Base-by-base conservation (phyloP, 2,888 invertebrate genomes). In the Acleris emargana region DNA sequence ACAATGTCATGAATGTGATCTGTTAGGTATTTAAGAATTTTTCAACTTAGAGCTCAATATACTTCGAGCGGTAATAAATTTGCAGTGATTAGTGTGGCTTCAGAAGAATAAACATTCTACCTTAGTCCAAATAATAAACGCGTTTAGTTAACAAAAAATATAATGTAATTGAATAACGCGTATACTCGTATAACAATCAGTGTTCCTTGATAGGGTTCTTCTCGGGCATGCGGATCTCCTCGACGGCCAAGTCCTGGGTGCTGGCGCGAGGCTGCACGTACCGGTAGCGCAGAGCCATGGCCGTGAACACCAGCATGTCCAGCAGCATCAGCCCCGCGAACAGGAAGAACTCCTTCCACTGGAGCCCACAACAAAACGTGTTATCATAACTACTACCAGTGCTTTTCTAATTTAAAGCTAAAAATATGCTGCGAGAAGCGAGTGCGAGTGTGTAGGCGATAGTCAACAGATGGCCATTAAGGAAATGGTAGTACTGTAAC, bases 311-410 rank as follows among this genome's bases (percentile, higher is more conserved):
- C 0, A 96, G 67, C 94, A 98, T 97, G 73, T 97, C 97, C 1
- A 95, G 81, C 42, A 95, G 80, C 98, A 99, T 98, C 45, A 99
- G 88, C 0, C 93, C 95, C 58, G 97, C 96, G 83, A 98, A 99
- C 52, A 98, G 89, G 86, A 97, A 95, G 86, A 98, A 97, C 83
- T 98, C 97, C 69, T 94, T 94, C 67, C 96, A 95, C 97, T 98
- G 94, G 16, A 94, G 32, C 32, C 32, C 32, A 32, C 32, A 9
- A 13, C 38, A 38, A 9, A 38, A 38, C 38, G 6, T 38, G 38
- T 38, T 38, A 11, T 1, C 13, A 38, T 38, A 3, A 38, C 1
- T 11, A 32, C 3, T 38, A 38, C 1, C 13, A 11, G 3, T 3
- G 1, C 11, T 3, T 38, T 38, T 38, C 32, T 28, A 28, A 28